These are phyloP conservation scores for Baccha elongata DNA, from an alignment of 2,888 invertebrate genomes.

Conservation along the genomic window DNA sequence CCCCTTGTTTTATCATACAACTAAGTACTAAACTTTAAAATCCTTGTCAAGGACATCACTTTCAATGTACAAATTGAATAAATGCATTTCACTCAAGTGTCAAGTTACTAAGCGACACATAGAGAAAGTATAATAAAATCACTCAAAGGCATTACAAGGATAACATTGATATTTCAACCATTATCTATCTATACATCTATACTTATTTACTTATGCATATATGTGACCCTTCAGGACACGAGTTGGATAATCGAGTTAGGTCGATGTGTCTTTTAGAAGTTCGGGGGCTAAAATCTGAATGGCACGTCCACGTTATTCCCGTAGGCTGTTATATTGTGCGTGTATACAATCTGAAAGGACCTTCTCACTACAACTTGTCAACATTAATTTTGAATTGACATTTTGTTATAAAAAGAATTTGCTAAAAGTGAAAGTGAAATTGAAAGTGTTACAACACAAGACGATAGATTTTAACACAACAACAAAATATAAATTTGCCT, in stretches of 20 bases:
- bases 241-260: slow-evolving; percentile 11
- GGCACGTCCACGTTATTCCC: slow-evolving; percentile 19
- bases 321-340: neutral
- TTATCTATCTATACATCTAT: slow-evolving; percentile 25
- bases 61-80: neutral
- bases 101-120: neutral
- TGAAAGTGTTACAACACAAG: neutral
- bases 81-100: neutral
- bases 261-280: neutral
- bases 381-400: slow-evolving; percentile 26
- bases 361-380: slow-evolving; percentile 12
- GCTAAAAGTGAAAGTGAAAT: neutral
- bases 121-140: slow-evolving; percentile 12
- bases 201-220: slow-evolving; percentile 20
- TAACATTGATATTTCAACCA: neutral
- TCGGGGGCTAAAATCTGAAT: neutral
- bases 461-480: neutral
- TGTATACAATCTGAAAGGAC: neutral
- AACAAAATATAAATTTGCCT: neutral
- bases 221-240: slow-evolving; percentile 1
- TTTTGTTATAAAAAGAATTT: neutral
- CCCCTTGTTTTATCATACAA: too few species aligned
- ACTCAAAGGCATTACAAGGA: neutral
- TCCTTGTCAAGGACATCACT: neutral
- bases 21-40: too few species aligned